These are phyloP conservation scores for Hydroisotoma schaefferi DNA, from an alignment of 2,888 invertebrate species.

Conservation along the genomic window DNA sequence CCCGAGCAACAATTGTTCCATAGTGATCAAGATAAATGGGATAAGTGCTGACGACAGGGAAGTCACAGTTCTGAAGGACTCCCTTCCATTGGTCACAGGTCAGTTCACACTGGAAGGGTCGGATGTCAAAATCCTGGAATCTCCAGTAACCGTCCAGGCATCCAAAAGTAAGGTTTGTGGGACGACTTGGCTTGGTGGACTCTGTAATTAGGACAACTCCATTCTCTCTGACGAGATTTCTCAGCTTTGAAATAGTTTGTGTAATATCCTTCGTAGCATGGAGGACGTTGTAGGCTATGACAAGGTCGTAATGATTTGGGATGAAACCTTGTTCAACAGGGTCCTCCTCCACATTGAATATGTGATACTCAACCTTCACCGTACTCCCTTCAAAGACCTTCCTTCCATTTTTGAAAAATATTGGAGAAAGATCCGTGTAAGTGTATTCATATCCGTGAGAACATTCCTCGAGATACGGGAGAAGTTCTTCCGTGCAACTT, in stretches of 20 bases:
- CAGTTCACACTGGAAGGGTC: conserved; percentile 22
- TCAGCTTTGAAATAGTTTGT: conserved; percentile 16
- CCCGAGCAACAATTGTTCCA: conserved; percentile 10
- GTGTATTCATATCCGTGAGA: conserved; percentile 16
- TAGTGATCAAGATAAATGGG: not conserved
- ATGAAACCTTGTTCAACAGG: conserved; percentile 24
- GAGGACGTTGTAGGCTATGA: conserved; percentile 24
- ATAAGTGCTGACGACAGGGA: not conserved
- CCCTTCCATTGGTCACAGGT: conserved; percentile 14
- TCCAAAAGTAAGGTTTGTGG: conserved; percentile 21
- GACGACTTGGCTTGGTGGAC: conserved; percentile 5
- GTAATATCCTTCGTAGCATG: conserved; percentile 24
- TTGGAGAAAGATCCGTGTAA: conserved; percentile 26
- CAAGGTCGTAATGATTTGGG: conserved; percentile 21
- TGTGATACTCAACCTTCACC: conserved; percentile 14
- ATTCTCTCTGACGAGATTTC: conserved; percentile 15
- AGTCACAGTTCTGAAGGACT: conserved; percentile 12
- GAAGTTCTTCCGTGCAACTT: conserved; percentile 10
- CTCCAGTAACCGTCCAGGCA: conserved; percentile 30
- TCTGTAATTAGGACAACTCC: conserved; percentile 21
- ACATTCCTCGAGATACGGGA: conserved; percentile 8
- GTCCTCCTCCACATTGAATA: conserved; percentile 24
- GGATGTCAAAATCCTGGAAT: conserved; percentile 20
- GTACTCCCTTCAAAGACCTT: conserved; percentile 23
- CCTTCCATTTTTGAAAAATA: conserved; percentile 13